These are phyloP conservation scores for Elephas maximus DNA, from an alignment of 2,113 vertebrate species.

Conservation along the genomic window DNA sequence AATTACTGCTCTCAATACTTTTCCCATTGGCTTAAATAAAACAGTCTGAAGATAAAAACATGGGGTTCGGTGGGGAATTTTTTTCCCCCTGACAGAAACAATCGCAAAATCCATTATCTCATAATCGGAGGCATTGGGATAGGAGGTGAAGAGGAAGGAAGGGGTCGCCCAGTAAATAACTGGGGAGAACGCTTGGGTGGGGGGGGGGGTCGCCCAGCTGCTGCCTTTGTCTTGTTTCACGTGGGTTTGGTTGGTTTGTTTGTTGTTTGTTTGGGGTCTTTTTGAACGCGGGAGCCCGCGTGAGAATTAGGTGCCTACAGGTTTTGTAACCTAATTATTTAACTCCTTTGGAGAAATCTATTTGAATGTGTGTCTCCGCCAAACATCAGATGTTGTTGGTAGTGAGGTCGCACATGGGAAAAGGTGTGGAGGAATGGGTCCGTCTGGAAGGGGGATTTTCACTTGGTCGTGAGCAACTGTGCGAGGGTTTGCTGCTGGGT, in stretches of 20 bases:
- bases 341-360: slow-evolving; percentile 30
- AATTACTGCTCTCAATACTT: slow-evolving; percentile 88
- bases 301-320: slow-evolving; percentile 52
- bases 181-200: not conserved
- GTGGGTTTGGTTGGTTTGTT: slow-evolving; percentile 17
- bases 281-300: not conserved
- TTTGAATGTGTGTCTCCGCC: not conserved
- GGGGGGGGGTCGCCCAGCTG: slow-evolving; percentile 49
- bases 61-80: slow-evolving; percentile 62
- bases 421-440: slow-evolving; percentile 75
- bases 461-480: slow-evolving; percentile 67
- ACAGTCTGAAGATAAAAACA: slow-evolving; percentile 72
- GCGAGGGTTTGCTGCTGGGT: slow-evolving; percentile 2
- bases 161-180: slow-evolving; percentile 51
- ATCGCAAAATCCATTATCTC: slow-evolving; percentile 75
- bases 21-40: slow-evolving; percentile 85
- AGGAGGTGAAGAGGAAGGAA: slow-evolving; percentile 57
- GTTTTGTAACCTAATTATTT: slow-evolving; percentile 54
- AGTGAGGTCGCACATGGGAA: slow-evolving; percentile 63
- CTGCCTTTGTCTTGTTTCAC: slow-evolving; percentile 75
- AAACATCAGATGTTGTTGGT: slow-evolving; percentile 18
- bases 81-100: not conserved
- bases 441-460: slow-evolving; percentile 52
- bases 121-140: slow-evolving; percentile 61
- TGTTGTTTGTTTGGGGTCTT: slow-evolving; percentile 51